Percentiles rank a stretch among this genome's conserved stretches.
These are phyloP conservation scores for Pholis gunnellus DNA, from an alignment of 2,113 vertebrate genomes.

Conservation along the genomic window DNA sequence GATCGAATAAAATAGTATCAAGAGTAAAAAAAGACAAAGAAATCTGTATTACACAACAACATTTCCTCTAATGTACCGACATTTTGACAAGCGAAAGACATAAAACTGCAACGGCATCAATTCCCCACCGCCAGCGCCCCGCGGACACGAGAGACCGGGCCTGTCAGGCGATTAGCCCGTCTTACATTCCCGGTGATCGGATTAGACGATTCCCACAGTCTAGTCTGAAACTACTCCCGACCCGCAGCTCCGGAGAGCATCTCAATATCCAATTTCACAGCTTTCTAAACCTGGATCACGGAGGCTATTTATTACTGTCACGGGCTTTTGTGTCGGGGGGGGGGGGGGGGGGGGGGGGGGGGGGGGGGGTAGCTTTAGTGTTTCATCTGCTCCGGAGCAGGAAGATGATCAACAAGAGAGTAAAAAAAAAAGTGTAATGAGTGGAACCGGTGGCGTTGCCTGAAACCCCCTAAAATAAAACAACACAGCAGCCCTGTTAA, in stretches of 20 bases:
- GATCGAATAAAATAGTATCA: not conserved
- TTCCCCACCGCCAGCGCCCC: slow-evolving; percentile 39
- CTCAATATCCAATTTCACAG: slow-evolving; percentile 84
- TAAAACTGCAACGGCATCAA: slow-evolving; percentile 35
- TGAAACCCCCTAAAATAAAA: slow-evolving; percentile 15
- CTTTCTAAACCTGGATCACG: slow-evolving; percentile 81
- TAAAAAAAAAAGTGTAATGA: slow-evolving; percentile 55
- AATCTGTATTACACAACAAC: not conserved
- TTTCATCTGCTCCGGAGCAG: slow-evolving; percentile 66
- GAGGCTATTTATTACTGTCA: slow-evolving; percentile 84
- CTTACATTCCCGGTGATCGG: slow-evolving; percentile 73
- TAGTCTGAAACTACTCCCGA: slow-evolving; percentile 74
- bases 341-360: not conserved
- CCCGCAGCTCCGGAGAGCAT: slow-evolving; percentile 75
- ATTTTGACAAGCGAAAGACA: slow-evolving; percentile 22
- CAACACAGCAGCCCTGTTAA: slow-evolving; percentile 37
- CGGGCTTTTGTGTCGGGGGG: slow-evolving; percentile 46
- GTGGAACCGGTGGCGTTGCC: slow-evolving; percentile 66
- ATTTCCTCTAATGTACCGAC: slow-evolving; percentile 20
- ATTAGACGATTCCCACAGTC: slow-evolving; percentile 79
- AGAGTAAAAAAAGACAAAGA: not conserved
- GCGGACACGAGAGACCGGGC: slow-evolving; percentile 35
- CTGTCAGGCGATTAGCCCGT: slow-evolving; percentile 66
- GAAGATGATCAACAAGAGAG: slow-evolving; percentile 61
- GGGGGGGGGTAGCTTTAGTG: slow-evolving; percentile 37